These are phyloP conservation scores for Microtus agrestis DNA, from an alignment of 2,797 vertebrate species.

Conservation along the genomic window DNA sequence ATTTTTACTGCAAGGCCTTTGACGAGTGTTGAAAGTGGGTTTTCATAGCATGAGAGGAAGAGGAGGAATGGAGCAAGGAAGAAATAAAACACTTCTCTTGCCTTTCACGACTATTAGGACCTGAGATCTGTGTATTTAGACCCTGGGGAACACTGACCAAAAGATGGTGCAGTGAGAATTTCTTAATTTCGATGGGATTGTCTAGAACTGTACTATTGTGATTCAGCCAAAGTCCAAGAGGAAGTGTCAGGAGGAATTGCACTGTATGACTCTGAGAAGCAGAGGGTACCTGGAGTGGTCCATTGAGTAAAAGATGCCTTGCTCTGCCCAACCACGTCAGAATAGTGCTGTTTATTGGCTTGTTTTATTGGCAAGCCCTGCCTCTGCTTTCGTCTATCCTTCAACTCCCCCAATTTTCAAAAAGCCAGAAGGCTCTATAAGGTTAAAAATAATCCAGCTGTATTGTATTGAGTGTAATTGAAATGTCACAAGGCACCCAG, in stretches of 20 bases:
- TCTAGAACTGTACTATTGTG: not conserved
- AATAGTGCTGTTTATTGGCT: not conserved
- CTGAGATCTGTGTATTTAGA: not conserved
- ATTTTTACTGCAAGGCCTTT: not conserved
- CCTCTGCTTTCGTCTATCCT: not conserved
- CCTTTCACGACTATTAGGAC: not conserved
- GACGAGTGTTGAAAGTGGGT: not conserved
- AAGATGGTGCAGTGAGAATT: not conserved
- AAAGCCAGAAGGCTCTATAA: slow-evolving; percentile 28
- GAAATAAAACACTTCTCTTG: not conserved
- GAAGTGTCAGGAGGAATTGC: not conserved
- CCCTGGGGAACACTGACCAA: not conserved
- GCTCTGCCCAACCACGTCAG: not conserved
- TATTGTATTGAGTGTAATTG: slow-evolving; percentile 9
- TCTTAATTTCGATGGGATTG: not conserved
- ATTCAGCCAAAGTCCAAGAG: not conserved
- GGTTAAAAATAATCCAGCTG: slow-evolving; percentile 35
- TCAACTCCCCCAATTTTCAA: not conserved
- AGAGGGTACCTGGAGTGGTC: not conserved
- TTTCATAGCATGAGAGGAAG: not conserved
- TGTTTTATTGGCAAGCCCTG: not conserved
- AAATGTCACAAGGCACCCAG: slow-evolving; percentile 29
- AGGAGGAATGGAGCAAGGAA: not conserved
- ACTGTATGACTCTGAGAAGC: not conserved
- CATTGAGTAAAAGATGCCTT: not conserved